Conservation (phyloP, 2,888 invertebrate genomes). For the Acrocera orbiculus region DNA sequence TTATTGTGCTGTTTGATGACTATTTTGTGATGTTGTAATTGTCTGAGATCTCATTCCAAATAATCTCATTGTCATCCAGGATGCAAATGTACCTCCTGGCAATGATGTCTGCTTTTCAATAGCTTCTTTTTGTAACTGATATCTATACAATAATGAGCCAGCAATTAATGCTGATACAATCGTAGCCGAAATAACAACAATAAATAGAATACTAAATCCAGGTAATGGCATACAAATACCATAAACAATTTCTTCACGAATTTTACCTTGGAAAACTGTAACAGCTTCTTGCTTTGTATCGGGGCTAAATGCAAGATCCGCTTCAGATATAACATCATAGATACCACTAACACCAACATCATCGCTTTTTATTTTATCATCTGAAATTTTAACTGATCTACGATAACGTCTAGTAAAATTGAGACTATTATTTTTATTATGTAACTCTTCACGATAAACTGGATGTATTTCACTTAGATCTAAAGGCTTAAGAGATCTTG, state of each 20-base stretch:
- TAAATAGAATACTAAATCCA: conserved; percentile 75
- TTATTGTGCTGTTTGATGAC: neutral
- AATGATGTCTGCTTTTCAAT: conserved; percentile 36
- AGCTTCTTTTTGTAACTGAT: conserved; percentile 57
- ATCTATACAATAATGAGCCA: conserved; percentile 59
- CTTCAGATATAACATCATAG: conserved; percentile 82
- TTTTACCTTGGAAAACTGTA: conserved; percentile 73
- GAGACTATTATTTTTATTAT: conserved; percentile 2
- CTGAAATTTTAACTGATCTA: conserved; percentile 46
- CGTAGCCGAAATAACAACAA: conserved; percentile 70
- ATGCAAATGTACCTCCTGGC: conserved; percentile 47
- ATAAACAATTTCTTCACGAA: conserved; percentile 76
- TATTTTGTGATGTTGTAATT: too few relatives aligned
- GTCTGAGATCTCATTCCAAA: conserved; percentile 36
- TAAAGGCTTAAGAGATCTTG: conserved; percentile 31
- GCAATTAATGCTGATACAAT: conserved; percentile 76
- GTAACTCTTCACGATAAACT: conserved; percentile 19
- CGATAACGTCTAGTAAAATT: conserved; percentile 33
- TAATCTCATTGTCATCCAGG: conserved; percentile 54
- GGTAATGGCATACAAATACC: conserved; percentile 82
- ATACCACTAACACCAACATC: conserved; percentile 80
- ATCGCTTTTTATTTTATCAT: conserved; percentile 60
- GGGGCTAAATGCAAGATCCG: conserved; percentile 78
- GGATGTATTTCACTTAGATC: conserved; percentile 22
- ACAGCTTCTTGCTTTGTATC: conserved; percentile 63